phyloP scores from a whole-genome alignment of 2,113 vertebrate genomes.

The Hassar affinis region DNA sequence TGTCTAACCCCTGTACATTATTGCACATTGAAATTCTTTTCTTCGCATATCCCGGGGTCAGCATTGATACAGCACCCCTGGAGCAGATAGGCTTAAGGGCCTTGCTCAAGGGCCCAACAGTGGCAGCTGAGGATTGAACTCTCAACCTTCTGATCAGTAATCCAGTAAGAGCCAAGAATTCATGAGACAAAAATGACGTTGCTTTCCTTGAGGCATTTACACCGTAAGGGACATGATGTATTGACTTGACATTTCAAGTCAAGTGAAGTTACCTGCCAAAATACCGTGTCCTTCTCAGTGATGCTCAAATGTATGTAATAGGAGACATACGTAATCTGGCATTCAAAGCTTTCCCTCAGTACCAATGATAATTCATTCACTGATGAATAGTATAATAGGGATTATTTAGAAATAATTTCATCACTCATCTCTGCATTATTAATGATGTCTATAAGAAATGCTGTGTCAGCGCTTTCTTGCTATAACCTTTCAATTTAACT shows the following conservation, averaged over 20 bases:
- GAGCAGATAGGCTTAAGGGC: too few species aligned
- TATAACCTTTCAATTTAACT: conserved; percentile 56
- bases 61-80: too few species aligned
- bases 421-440: not conserved
- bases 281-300: not conserved
- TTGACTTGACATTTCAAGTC: not conserved
- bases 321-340: not conserved
- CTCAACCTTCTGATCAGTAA: not conserved
- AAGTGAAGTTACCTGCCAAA: not conserved
- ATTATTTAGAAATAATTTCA: not conserved
- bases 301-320: not conserved
- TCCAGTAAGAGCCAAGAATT: too few species aligned
- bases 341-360: not conserved
- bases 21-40: too few species aligned
- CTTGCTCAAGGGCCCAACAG: too few species aligned
- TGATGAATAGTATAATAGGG: not conserved
- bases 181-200: not conserved
- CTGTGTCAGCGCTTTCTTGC: conserved; percentile 23
- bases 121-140: too few species aligned
- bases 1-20: too few species aligned
- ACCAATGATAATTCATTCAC: not conserved
- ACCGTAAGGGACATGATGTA: not conserved
- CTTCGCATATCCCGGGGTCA: too few species aligned
- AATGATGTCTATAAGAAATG: not conserved
- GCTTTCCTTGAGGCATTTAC: not conserved